Evolutionary conservation across 2,888 invertebrate genomes (phyloP), one percentile per base, ranked within the genome.

Genomic region (Caenorhabditis becei): DNA sequence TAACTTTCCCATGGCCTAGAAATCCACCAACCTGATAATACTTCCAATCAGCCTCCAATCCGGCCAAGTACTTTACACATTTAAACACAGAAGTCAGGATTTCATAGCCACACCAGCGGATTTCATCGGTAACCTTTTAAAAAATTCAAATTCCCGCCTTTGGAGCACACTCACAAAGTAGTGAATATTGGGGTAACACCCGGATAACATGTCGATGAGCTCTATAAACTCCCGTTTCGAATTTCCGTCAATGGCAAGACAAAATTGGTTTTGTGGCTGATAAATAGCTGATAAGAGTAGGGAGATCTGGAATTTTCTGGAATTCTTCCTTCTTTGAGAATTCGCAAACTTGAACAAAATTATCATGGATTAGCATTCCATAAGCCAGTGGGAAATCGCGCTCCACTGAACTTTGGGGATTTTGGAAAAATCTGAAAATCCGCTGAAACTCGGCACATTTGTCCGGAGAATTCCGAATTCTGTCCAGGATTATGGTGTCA

Each of bases 241-340:
- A 26, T 71, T 75, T 44, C 77, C 85, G 63, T 87, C 88, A 20
- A 88, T 81, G 16, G 85, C 88, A 35, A 89, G 65, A 61, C 88
- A 89, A 58, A 86, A 89, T 14, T 82, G 83, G 61, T 89, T 89
- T 62, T 89, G 88, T 1, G 89, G 89, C 23, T 88, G 88, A 63
- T 89, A 89, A 41, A 89, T 80, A 49, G 88, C 80, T 20, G 84
- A 83, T 7, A 89, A 65, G 41, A 88, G 65, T 0, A 86, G 83
- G 2, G 84, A 77, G 11, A 88, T 72, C 87, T 88, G 47, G 41
- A 78, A 66, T 1, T 41, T 54, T 28, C 26, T 37, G 1, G 35
- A 47, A 26, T 35, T 16, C 32, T 10, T 4, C 4, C 32, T 7
- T 32, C 32, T 4, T 32, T 10, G 51, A 24, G 41, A 35, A 37